These are phyloP conservation scores for Calameuta idolon DNA, from an alignment of 2,888 invertebrate genomes.

Conservation along the genomic window DNA sequence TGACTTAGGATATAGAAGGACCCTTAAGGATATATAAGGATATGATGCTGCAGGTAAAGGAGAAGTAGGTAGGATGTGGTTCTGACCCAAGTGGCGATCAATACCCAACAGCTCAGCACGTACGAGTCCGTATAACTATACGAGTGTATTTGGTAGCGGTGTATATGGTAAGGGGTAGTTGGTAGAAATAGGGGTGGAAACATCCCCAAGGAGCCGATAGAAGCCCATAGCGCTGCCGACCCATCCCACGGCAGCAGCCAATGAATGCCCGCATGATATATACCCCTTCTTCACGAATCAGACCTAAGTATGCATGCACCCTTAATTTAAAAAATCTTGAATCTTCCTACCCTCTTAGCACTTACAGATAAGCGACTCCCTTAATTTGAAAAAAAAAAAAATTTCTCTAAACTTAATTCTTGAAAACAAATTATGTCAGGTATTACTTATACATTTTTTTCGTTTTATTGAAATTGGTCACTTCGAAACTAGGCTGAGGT, in stretches of 20 bases:
- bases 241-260: conserved; percentile 50
- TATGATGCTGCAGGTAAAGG: conserved; percentile 58
- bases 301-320: neutral
- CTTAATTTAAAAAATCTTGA: neutral
- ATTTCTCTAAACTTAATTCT: neutral
- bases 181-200: conserved; percentile 62
- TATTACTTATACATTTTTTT: neutral
- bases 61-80: conserved; percentile 54
- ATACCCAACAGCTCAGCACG: conserved; percentile 59
- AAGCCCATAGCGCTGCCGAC: conserved; percentile 56
- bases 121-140: conserved; percentile 55
- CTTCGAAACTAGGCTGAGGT: neutral
- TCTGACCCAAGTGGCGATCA: conserved; percentile 57
- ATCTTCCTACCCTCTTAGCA: neutral
- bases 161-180: conserved; percentile 55
- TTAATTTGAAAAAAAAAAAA: no score
- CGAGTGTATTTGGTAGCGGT: conserved; percentile 53
- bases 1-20: conserved; percentile 48
- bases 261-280: conserved; percentile 55
- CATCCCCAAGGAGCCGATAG: conserved; percentile 65
- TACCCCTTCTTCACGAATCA: conserved; percentile 13
- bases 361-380: no score
- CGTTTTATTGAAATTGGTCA: neutral
- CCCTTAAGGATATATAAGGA: conserved; percentile 56
- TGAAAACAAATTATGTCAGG: neutral